Evolutionary conservation across 2,113 vertebrate genomes (phyloP).

Genomic region (Xyrauchen texanus): DNA sequence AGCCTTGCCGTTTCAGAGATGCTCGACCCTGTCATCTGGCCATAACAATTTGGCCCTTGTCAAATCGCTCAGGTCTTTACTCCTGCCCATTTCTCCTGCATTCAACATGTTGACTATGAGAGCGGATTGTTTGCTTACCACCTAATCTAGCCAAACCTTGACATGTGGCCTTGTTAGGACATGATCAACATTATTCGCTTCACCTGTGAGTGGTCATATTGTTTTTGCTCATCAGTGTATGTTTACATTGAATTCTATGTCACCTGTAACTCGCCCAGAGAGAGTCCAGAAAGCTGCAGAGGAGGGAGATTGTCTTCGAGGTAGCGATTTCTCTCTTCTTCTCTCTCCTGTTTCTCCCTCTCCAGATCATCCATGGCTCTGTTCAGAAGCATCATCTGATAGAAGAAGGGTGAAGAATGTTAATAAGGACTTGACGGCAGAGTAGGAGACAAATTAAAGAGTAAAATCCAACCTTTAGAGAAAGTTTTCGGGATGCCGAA

Average conservation of each 20-base stretch:
- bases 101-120: too few species aligned
- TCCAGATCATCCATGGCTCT: constrained; percentile 75
- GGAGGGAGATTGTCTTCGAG: constrained; percentile 64
- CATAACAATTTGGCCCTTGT: too few species aligned
- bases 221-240: too few species aligned
- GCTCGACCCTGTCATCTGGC: too few species aligned
- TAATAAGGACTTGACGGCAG: background rate
- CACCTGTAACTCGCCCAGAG: constrained; percentile 70
- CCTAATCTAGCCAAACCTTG: too few species aligned
- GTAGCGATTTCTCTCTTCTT: constrained; percentile 68
- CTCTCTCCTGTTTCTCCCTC: constrained; percentile 68
- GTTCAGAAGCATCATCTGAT: constrained; percentile 67
- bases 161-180: too few species aligned
- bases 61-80: too few species aligned
- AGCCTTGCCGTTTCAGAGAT: too few species aligned
- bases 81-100: too few species aligned
- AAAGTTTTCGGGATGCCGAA: constrained; percentile 75
- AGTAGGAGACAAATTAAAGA: background rate
- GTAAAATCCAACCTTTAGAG: constrained; percentile 77
- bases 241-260: background rate
- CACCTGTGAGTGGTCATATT: too few species aligned
- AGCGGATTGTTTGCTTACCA: too few species aligned
- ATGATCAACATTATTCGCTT: too few species aligned
- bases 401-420: background rate
- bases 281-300: constrained; percentile 66